Conservation (phyloP, 2,113 vertebrate species). For the Xiphophorus couchianus region DNA sequence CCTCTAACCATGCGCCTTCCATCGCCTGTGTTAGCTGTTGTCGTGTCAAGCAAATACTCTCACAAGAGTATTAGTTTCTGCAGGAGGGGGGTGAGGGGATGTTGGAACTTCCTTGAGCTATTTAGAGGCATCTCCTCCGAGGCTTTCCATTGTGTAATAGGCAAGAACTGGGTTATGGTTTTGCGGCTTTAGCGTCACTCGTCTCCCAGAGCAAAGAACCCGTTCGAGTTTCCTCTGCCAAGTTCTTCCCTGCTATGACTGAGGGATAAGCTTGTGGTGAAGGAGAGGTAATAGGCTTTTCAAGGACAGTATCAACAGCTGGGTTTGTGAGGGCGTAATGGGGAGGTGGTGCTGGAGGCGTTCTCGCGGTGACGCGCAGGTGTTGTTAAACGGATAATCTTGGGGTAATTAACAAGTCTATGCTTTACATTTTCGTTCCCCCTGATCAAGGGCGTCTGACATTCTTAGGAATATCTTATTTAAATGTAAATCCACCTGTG, state of each 20-base stretch:
- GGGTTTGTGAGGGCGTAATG: background rate
- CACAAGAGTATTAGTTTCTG: constrained; percentile 27
- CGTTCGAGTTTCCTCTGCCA: constrained; percentile 39
- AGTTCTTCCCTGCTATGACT: constrained; percentile 34
- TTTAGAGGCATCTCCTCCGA: constrained; percentile 40
- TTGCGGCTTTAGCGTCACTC: constrained; percentile 45
- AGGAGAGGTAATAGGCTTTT: constrained; percentile 62
- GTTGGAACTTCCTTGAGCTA: constrained; percentile 19
- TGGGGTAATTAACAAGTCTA: constrained; percentile 50
- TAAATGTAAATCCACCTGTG: constrained; percentile 41
- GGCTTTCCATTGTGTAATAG: constrained; percentile 39
- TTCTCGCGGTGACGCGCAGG: constrained; percentile 20
- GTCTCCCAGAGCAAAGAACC: constrained; percentile 42
- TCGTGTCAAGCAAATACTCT: constrained; percentile 49
- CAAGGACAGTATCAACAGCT: constrained; percentile 38
- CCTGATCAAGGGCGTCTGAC: constrained; percentile 41
- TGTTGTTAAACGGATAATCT: constrained; percentile 43
- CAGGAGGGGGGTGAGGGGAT: constrained; percentile 11
- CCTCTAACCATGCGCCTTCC: constrained; percentile 21
- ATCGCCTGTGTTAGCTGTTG: constrained; percentile 36
- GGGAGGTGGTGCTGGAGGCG: background rate
- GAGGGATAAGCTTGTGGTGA: constrained; percentile 57
- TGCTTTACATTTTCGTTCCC: constrained; percentile 21
- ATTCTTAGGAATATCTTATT: constrained; percentile 31
- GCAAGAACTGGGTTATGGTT: constrained; percentile 50